phyloP scores from a whole-genome alignment of 2,888 invertebrate genomes.

The Apodemia hepburni region DNA sequence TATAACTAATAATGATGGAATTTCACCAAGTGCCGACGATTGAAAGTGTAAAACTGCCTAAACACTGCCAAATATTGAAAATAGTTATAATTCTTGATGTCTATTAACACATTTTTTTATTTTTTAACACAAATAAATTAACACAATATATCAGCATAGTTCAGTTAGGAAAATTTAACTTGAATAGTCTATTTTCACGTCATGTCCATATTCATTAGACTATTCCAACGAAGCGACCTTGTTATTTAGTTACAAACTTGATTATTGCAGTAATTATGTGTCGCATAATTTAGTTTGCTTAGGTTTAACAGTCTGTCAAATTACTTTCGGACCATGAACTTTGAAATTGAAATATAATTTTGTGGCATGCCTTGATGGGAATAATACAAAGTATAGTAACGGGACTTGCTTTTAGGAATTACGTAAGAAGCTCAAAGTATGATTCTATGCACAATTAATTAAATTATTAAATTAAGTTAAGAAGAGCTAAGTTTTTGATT shows the following conservation, averaged over 20 bases:
- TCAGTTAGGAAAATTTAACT: neutral
- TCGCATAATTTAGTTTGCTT: slow-evolving; percentile 18
- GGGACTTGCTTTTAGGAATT: neutral
- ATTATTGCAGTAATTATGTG: slow-evolving; percentile 18
- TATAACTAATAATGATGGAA: too few species aligned
- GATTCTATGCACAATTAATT: too few species aligned
- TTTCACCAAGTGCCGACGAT: too few species aligned
- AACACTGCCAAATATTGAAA: too few species aligned
- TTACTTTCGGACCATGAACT: slow-evolving; percentile 24
- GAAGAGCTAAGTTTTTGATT: too few species aligned
- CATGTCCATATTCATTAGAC: slow-evolving; percentile 1
- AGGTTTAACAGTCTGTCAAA: slow-evolving; percentile 20
- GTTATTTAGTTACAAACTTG: slow-evolving; percentile 8
- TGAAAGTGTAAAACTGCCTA: too few species aligned
- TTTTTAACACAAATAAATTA: neutral
- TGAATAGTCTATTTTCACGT: neutral
- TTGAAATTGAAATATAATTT: slow-evolving; percentile 21
- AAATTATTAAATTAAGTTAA: too few species aligned
- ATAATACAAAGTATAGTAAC: neutral
- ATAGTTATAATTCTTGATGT: too few species aligned
- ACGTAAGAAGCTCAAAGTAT: neutral
- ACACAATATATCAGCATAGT: neutral
- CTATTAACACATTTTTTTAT: neutral
- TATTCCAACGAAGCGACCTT: slow-evolving; percentile 7
- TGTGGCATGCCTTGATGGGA: neutral